phyloP scores from a whole-genome alignment of 2,113 vertebrate genomes.

The Collichthys lucidus region DNA sequence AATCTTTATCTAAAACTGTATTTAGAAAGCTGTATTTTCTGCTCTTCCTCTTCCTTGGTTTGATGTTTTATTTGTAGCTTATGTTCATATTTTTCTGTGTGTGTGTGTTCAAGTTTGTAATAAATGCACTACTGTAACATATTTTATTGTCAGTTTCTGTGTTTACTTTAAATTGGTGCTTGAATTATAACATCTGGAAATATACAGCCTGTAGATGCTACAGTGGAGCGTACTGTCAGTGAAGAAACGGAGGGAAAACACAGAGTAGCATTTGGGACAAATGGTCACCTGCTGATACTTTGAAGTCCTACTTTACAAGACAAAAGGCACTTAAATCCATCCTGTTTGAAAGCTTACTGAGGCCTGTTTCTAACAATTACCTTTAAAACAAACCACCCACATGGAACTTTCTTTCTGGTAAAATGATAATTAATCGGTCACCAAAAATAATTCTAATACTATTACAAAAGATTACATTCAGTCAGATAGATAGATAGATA shows the following conservation, averaged over 20 bases:
- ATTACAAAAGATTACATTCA: background rate
- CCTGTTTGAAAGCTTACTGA: conserved; percentile 35
- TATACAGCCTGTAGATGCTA: background rate
- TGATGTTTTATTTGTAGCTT: conserved; percentile 1
- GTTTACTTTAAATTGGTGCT: background rate
- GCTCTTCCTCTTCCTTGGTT: background rate
- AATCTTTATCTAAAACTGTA: background rate
- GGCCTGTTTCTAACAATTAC: conserved; percentile 11
- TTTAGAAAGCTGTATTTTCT: background rate
- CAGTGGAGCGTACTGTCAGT: conserved; percentile 33
- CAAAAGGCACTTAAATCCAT: conserved; percentile 69
- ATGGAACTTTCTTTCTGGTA: background rate
- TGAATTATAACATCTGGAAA: background rate
- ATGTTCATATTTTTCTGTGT: conserved; percentile 45
- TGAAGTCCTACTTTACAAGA: conserved; percentile 73
- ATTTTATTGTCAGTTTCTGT: background rate
- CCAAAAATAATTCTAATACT: background rate
- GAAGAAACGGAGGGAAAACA: conserved; percentile 77
- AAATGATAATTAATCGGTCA: background rate
- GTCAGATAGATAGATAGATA: background rate
- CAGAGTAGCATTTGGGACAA: conserved; percentile 65
- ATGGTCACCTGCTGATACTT: conserved; percentile 78
- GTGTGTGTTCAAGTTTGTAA: conserved; percentile 27
- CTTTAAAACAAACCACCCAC: conserved; percentile 13
- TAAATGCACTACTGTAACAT: conserved; percentile 37